Conservation (phyloP, 1,140 invertebrate genomes). For the Drosophila arizonae region DNA sequence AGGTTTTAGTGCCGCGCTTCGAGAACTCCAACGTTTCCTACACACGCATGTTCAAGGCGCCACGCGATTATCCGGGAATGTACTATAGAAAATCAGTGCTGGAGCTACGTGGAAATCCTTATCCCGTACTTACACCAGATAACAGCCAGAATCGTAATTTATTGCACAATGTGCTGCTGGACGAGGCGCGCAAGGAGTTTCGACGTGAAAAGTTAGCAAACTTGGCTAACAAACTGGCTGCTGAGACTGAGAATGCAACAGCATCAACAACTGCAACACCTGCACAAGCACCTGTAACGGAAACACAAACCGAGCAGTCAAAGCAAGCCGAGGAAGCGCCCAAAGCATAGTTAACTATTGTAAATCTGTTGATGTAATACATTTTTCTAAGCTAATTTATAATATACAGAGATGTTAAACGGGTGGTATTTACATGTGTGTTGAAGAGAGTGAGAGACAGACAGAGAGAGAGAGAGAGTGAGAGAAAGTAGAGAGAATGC, state of each 20-base stretch:
- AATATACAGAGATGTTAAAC: background rate
- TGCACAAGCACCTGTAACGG: background rate
- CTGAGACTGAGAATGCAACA: conserved; percentile 8
- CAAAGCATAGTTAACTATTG: conserved; percentile 24
- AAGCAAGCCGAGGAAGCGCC: background rate
- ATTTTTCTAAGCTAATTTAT: conserved; percentile 33
- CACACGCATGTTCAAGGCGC: conserved; percentile 89
- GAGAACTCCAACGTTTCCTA: conserved; percentile 87
- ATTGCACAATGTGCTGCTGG: conserved; percentile 88
- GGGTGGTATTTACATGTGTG: background rate
- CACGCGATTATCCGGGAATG: conserved; percentile 85
- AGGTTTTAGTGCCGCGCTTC: conserved; percentile 94
- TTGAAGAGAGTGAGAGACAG: background rate
- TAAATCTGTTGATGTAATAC: conserved; percentile 31
- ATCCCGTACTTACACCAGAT: conserved; percentile 85
- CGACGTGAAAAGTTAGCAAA: conserved; percentile 66
- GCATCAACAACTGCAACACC: background rate
- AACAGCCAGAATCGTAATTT: conserved; percentile 85
- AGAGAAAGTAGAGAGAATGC: background rate
- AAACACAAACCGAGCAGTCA: background rate
- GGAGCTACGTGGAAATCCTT: conserved; percentile 91
- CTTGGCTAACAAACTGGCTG: conserved; percentile 40
- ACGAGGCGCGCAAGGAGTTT: conserved; percentile 89
- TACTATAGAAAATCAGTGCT: conserved; percentile 86
- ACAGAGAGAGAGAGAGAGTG: background rate